Base-by-base conservation (phyloP, 2,797 vertebrate species). In the Capromys pilorides region DNA sequence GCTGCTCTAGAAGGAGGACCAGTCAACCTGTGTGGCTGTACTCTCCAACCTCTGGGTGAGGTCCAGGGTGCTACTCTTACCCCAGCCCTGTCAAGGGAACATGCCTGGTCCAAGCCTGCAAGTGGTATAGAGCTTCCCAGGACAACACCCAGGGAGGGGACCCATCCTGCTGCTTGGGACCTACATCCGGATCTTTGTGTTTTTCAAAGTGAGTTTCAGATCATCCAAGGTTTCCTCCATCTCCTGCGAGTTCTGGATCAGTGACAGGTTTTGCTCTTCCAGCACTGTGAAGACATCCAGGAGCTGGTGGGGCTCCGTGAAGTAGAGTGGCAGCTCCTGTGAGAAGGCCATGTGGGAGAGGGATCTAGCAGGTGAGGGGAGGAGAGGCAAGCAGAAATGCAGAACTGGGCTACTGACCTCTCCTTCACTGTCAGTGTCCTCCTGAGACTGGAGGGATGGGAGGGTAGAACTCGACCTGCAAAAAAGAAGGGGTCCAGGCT, bases 301-400 rank as follows among this genome's bases (percentile, higher is more conserved):
- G 18, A 99, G 97, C 97, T 99, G 99, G 81, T 99, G 98, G 0
- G 99, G 99, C 39, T 99, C 98, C 1, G 98, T 99, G 97, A 99
- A 99, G 98, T 99, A 99, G 31, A 99, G 92, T 94, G 98, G 97
- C 0, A 98, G 98, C 16, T 99, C 98, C 95, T 99, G 85, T 71
- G 57, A 62, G 66, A 33, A 39, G 86, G 61, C 54, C 51, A 10
- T 28, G 24, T 61, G 39, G 64, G 66, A 16, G 11, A 39, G 24
- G 36, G 59, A 6, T 10, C 16, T 4, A 36, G 41, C 2, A 1
- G 90, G 54, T 11, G 21, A 10, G 26, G 22, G 31, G 49, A 18
- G 8, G 31, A 22, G 12, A 31, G 49, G 33, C 21, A 6, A 36
- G 69, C 5, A 16, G 18, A 22, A 2, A 3, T 7, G 33, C 2